Percentiles rank a stretch among this genome's conserved stretches.
Evolutionary conservation across 1,140 invertebrate species (phyloP).

Genomic region (Rhopalosiphum maidis): DNA sequence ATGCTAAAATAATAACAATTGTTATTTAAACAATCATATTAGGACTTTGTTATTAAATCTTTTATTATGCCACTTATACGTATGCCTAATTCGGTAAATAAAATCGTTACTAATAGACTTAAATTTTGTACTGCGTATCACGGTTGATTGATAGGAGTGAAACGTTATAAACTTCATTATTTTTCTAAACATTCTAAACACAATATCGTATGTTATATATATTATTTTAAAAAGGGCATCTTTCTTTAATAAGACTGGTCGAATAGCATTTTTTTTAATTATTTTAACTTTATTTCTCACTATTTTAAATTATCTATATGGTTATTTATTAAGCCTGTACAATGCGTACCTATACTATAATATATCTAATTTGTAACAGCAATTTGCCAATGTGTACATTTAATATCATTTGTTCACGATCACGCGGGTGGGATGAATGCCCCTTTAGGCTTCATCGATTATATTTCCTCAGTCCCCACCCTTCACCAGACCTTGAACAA

Average conservation of each 20-base stretch:
- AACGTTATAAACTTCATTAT: neutral
- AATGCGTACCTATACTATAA: neutral
- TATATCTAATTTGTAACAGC: neutral
- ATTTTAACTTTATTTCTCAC: neutral
- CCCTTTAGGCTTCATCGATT: constrained; percentile 49
- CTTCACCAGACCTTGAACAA: constrained; percentile 30
- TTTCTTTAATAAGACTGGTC: neutral
- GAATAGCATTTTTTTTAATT: neutral
- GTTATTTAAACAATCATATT: neutral
- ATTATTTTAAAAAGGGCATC: neutral
- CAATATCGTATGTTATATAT: neutral
- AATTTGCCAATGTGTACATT: neutral
- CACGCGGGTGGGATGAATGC: constrained; percentile 9
- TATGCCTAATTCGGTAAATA: too few species aligned
- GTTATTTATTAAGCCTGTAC: neutral
- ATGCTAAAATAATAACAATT: neutral
- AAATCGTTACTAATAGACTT: too few species aligned
- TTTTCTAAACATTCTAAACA: neutral
- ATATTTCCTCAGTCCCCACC: constrained; percentile 7
- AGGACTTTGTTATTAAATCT: neutral
- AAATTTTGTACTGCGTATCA: neutral
- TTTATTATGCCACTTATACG: too few species aligned
- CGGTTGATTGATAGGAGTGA: neutral
- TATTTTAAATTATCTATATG: neutral
- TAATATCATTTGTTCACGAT: neutral